Evolutionary conservation across 1,140 invertebrate genomes (phyloP), one percentile per base, ranked within the genome.

Genomic region (Drosophila tani): DNA sequence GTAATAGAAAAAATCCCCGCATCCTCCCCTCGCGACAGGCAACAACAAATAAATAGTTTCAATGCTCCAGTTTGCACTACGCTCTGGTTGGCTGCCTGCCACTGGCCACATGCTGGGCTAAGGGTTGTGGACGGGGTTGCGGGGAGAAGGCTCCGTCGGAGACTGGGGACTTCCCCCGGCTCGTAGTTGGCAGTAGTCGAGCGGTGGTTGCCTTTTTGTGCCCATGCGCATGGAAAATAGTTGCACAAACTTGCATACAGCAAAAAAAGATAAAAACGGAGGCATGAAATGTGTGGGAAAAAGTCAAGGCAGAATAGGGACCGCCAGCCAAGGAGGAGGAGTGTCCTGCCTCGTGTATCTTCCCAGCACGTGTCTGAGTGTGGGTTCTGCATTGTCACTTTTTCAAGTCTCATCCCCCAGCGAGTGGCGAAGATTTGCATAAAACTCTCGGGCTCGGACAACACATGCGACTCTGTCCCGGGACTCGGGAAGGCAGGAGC

Each of bases 211-310:
- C 85, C 82, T 82, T 75, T 80, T 75, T 91, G 79, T 90, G 85
- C 85, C 85, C 85, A 90, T 90, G 85, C 85, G 85, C 85, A 90
- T 91, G 85, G 86, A 90, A 90, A 90, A 90, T 90, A 90, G 86
- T 85, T 81, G 81, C 86, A 90, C 82, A 90, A 91, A 90, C 79
- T 86, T 80, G 79, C 71, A 86, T 69, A 62, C 50, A 74, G 88
- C 73, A 56, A 65, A 71, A 60, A 64, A 32, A 58, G 49, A 51
- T 43, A 70, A 51, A 73, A 69, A 79, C 17, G 27, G 50, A 67
- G 82, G 75, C 66, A 51, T 53, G 50, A 55, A 80, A 77, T 76
- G 73, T 45, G 40, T 45, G 73, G 60, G 64, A 47, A 46, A 74
- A 35, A 60, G 41, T 49, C 40, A 53, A 78, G 53, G 35, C 53